Evolutionary conservation across 2,797 vertebrate species (phyloP).

Genomic region (Microctenopoma lineatum): DNA sequence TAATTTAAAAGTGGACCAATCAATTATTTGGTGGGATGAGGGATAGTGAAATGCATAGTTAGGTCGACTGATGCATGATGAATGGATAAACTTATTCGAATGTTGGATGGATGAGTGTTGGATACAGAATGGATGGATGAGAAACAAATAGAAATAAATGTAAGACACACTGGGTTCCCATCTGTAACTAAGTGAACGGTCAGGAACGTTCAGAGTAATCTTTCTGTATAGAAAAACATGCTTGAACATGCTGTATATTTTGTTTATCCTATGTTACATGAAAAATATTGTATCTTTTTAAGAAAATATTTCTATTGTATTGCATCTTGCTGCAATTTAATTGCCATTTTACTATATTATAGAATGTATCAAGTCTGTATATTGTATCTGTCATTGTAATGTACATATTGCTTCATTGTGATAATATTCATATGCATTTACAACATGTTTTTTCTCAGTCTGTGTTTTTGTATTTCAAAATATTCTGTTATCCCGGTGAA

Average conservation of each 20-base stretch:
- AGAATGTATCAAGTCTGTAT: slow-evolving; percentile 64
- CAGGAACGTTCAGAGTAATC: slow-evolving; percentile 25
- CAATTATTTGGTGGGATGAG: too few relatives aligned
- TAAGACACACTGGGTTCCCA: slow-evolving; percentile 18
- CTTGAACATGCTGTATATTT: slow-evolving; percentile 62
- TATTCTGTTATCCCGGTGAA: background rate
- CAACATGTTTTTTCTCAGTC: slow-evolving; percentile 25
- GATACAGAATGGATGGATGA: too few relatives aligned
- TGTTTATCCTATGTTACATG: slow-evolving; percentile 46
- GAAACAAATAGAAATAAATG: background rate
- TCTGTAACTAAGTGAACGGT: slow-evolving; percentile 20
- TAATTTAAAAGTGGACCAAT: too few relatives aligned
- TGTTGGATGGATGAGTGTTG: background rate
- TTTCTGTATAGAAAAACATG: slow-evolving; percentile 28
- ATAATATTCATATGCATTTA: slow-evolving; percentile 57
- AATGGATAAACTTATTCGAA: background rate
- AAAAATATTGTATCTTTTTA: slow-evolving; percentile 62
- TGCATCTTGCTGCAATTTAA: slow-evolving; percentile 56
- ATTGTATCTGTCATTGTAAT: slow-evolving; percentile 59
- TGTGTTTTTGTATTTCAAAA: slow-evolving; percentile 15
- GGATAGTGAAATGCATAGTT: too few relatives aligned
- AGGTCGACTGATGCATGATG: background rate
- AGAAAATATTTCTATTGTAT: slow-evolving; percentile 62
- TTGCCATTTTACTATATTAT: slow-evolving; percentile 42
- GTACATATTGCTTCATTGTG: slow-evolving; percentile 65